Evolutionary conservation across 2,888 invertebrate genomes (phyloP), one percentile per base, ranked within the genome.

Genomic region (Tillus elongatus): DNA sequence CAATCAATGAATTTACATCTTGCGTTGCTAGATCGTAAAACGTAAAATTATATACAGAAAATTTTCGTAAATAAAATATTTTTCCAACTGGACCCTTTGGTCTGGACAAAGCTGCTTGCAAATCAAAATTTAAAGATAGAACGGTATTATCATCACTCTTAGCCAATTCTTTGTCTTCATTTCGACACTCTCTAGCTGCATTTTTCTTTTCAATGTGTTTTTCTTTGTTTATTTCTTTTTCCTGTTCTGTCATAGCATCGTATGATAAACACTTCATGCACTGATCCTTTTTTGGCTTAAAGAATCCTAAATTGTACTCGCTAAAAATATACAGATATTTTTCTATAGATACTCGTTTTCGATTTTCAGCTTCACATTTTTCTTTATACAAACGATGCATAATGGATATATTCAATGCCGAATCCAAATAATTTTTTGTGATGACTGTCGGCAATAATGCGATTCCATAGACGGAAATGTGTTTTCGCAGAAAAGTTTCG

Each of bases 31-130:
- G 47, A 40, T 54, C 53, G 40, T 59, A 56, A n/a, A 58, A 33
- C 2, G 56, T 57, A 14, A 57, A 50, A 47, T 56, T 58, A 37
- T 52, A 55, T 4, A 53, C 47, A 12, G 54, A 52, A 31, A 56
- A 40, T 41, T 57, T 58, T 14, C 53, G 40, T 13, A 52, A 42
- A 37, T 54, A 54, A 44, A 54, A 52, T 30, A 53, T 50, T 43
- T 50, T 51, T 12, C 50, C 53, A 31, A 46, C 43, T 26, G 40
- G 28, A 16, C 48, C 50, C 47, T 56, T 54, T 14, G 53, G 56
- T 10, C 49, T 50, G 15, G 24, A 38, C 12, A 53, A 41, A 4
- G 54, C 53, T 26, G 54, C 53, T 45, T 57, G 43, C 3, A 56
- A 41, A 47, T 57, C 54, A 44, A 54, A 55, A 44, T 55, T 52